phyloP scores from a whole-genome alignment of 2,888 invertebrate species.

The Stenurella melanura region DNA sequence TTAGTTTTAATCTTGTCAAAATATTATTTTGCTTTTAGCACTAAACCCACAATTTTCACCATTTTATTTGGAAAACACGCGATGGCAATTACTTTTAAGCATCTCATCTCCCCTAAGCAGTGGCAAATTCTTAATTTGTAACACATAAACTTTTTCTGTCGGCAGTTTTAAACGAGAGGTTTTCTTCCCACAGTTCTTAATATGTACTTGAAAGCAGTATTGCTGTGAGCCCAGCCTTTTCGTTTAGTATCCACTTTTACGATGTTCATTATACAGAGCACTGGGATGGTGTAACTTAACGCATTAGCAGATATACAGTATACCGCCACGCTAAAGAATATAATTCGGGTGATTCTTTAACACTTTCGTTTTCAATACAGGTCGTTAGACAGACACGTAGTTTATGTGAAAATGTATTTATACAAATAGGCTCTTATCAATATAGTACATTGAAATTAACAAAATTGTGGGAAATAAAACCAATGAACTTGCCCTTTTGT shows the following conservation, averaged over 20 bases:
- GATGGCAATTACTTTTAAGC: constrained; percentile 14
- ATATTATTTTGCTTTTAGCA: neutral
- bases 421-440: no score
- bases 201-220: constrained; percentile 13
- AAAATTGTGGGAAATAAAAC: no score
- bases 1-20: neutral
- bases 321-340: neutral
- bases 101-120: constrained; percentile 2
- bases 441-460: no score
- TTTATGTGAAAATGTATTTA: no score
- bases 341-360: neutral
- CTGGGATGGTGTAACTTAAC: neutral
- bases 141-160: constrained; percentile 24
- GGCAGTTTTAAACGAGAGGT: constrained; percentile 7
- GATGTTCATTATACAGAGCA: constrained; percentile 8
- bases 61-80: neutral
- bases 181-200: constrained; percentile 7
- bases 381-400: no score
- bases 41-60: neutral
- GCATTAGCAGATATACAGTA: neutral
- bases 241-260: constrained; percentile 23
- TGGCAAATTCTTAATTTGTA: constrained; percentile 24
- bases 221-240: neutral
- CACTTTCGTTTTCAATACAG: no score
- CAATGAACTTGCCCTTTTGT: no score